Conservation (phyloP, 2,888 invertebrate genomes). For the Perizoma flavofasciatum region DNA sequence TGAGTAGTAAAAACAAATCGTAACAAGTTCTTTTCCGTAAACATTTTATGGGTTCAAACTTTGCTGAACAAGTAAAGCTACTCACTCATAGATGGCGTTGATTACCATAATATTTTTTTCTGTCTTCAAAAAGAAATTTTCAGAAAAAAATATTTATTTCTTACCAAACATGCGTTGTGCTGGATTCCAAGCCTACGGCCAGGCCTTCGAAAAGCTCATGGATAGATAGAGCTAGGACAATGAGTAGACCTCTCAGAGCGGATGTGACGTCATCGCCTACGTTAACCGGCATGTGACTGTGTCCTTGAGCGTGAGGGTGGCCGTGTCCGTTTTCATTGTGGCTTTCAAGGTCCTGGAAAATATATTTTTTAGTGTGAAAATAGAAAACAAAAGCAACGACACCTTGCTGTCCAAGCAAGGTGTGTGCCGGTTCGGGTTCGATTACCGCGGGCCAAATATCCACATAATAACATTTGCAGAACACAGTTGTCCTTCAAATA, state of each 20-base stretch:
- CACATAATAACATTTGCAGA: no score
- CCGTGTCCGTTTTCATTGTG: slow-evolving; percentile 43
- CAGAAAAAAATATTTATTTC: slow-evolving; percentile 25
- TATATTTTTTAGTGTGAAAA: no score
- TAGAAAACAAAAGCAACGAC: no score
- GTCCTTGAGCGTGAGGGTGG: slow-evolving; percentile 60
- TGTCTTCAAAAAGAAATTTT: background rate
- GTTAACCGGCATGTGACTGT: slow-evolving; percentile 75
- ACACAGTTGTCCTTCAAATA: no score
- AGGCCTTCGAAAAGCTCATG: slow-evolving; percentile 95
- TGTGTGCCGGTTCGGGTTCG: no score
- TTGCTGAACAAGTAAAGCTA: slow-evolving; percentile 33
- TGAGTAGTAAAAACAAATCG: slow-evolving; percentile 24
- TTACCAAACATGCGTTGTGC: slow-evolving; percentile 74
- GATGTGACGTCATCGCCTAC: slow-evolving; percentile 76
- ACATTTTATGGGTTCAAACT: background rate
- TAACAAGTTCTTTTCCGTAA: background rate
- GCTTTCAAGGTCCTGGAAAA: slow-evolving; percentile 59
- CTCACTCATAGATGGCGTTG: slow-evolving; percentile 41
- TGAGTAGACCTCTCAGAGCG: slow-evolving; percentile 88
- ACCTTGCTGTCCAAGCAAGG: no score
- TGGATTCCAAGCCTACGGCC: slow-evolving; percentile 90
- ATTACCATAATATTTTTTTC: background rate
- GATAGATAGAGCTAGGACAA: slow-evolving; percentile 92
- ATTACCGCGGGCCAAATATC: no score